Base-by-base conservation (phyloP, 2,888 invertebrate species). In the Diabrotica balteata region DNA sequence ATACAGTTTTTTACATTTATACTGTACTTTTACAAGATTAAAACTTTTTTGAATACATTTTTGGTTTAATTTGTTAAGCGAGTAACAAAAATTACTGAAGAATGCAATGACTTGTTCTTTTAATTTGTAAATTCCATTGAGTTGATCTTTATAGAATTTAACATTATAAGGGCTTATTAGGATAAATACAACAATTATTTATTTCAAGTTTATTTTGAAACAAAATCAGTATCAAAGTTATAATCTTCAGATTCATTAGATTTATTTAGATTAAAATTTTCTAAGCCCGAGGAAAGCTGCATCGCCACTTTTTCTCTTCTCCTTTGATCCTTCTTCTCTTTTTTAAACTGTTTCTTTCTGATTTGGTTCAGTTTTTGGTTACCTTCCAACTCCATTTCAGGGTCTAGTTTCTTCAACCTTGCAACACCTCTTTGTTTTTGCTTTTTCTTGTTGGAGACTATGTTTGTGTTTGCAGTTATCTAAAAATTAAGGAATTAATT, bases 381-480 rank as follows among this genome's bases (percentile, higher is more conserved):
- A 70, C 93, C 93, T 81, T 92, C 91, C 60, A 93, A 80, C 58
- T 87, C 85, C 86, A 90, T 89, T 79, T 89, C 87, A 0, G 91
- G 90, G 82, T 93, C 90, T 3, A 61, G 78, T 11, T 81, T 75
- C 73, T 84, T 84, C 32, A 80, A 81, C 22, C 77, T 80, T 73
- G 86, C 86, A 11, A 82, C 82, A n/a, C 46, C 63, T 58, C 63
- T 70, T 51, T 63, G 59, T 73, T 78, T 75, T n/a, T 46, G 57
- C n/a, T 65, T 66, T 58, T 70, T 69, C 46, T 72, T 53, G 63
- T 71, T 71, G 65, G 63, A 71, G 71, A 73, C 72, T 72, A 82
- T 67, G 78, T 72, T 78, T 17, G 81, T 72, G 66, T 79, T 79
- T 46, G 78, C 72, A 59, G 75, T 76, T 47, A 82, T 69, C 81